Percentiles rank a stretch among this genome's conserved stretches.
Evolutionary conservation across 2,113 vertebrate genomes (phyloP).

Genomic region (Microcebus lehilahytsara): DNA sequence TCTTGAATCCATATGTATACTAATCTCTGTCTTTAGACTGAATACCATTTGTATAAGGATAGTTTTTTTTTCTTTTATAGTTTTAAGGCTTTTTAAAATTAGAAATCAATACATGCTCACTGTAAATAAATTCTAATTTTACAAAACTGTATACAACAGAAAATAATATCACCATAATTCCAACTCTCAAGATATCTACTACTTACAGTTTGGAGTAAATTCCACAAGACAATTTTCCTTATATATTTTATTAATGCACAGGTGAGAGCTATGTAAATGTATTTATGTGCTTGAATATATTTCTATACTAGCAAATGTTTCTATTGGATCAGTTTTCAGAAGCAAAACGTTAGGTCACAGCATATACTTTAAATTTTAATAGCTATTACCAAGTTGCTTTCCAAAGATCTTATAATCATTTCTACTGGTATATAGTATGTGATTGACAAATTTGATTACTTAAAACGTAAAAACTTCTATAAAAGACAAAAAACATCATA

Average conservation of each 20-base stretch:
- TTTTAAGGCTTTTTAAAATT: background rate
- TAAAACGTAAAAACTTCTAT: constrained; percentile 12
- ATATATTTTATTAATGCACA: background rate
- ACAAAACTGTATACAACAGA: background rate
- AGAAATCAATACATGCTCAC: background rate
- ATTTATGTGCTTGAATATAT: background rate
- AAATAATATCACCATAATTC: background rate
- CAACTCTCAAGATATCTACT: background rate
- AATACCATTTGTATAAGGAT: background rate
- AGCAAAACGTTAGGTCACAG: background rate
- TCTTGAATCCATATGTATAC: background rate
- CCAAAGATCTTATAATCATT: background rate
- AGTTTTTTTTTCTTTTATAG: background rate
- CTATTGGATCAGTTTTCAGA: background rate
- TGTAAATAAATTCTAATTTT: background rate
- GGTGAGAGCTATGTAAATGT: background rate
- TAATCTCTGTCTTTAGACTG: background rate
- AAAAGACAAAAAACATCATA: background rate
- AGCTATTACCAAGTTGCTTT: constrained; percentile 20
- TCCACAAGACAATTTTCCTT: background rate
- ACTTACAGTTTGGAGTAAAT: background rate
- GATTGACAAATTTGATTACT: background rate
- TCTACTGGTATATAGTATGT: background rate
- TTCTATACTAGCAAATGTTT: background rate
- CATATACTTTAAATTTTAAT: background rate